A percentile compares a stretch with the other conserved stretches of the same genome.
These are phyloP conservation scores for Hippolais icterina DNA, from an alignment of 2,113 vertebrate genomes.

Conservation along the genomic window DNA sequence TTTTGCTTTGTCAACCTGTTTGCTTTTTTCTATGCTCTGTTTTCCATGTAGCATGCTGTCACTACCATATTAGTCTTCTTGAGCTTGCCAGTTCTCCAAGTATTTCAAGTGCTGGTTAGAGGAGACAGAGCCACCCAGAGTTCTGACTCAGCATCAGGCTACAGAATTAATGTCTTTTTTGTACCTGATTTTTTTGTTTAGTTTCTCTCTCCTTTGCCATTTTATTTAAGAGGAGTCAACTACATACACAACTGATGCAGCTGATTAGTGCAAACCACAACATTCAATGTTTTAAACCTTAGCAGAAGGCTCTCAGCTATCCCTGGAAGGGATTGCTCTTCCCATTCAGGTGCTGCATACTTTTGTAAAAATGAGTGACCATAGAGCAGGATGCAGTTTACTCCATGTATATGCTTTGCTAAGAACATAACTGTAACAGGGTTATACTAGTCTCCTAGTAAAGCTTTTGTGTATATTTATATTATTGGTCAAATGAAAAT, in stretches of 20 bases:
- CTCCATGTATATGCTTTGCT: not conserved
- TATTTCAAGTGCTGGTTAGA: not conserved
- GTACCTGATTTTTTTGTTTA: not conserved
- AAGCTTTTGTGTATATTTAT: not conserved
- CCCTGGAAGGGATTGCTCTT: not conserved
- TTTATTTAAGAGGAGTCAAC: slow-evolving; percentile 16
- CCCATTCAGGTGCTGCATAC: not conserved
- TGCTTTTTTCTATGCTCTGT: not conserved
- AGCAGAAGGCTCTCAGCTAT: not conserved
- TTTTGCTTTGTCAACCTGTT: not conserved
- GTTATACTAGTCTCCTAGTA: not conserved
- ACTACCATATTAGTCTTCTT: slow-evolving; percentile 26
- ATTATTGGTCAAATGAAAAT: not conserved
- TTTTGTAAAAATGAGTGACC: not conserved
- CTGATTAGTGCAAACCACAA: not conserved
- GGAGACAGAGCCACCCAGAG: not conserved
- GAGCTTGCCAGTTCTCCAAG: not conserved
- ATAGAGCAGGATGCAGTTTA: not conserved
- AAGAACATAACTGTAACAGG: not conserved
- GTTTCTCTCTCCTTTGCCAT: not conserved
- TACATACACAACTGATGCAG: not conserved
- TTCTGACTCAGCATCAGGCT: not conserved
- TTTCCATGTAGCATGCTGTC: not conserved
- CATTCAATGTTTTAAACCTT: not conserved
- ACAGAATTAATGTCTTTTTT: not conserved